Base-by-base conservation (phyloP, 2,113 vertebrate genomes). In the Corythoichthys haematopterus region DNA sequence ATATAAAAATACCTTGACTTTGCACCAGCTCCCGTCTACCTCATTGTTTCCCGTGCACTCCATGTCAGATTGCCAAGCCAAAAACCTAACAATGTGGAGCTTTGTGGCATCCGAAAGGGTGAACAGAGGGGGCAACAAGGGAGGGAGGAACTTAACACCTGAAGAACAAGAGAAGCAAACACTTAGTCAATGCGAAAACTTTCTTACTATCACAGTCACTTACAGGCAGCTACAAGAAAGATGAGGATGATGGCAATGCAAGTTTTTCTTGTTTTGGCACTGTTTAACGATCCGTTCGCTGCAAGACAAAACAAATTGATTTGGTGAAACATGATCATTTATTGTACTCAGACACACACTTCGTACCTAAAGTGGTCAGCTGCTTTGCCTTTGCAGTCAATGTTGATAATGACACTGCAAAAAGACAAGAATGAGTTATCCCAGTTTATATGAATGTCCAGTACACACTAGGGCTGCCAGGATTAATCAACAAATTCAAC, bases 91-190 rank as follows among this genome's bases (percentile, higher is more conserved):
- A 43, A 43, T 43, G 9, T 16, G 66, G 52, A 60, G 63, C 73
- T 78, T 80, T 69, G 69, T 48, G 61, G 64, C 6, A 11, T 28
- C 65, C 70, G 50, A 48, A 66, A 10, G 52, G 60, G 80, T 70
- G 43, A 69, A 7, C 73, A 75, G 28, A 13, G 64, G 75, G 63
- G 60, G 45, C 64, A 83, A 60, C 38, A 78, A 61, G 48, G 73
- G 85, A 3, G 74, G 57, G 59, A 86, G 75, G 68, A 82, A 72
- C 83, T 85, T 86, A 64, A 87, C 6, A 70, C 85, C 88, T 88
- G 61, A 59, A 50, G 46, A 66, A 74, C 38, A 72, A 36, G 58
- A 69, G 48, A 47, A 38, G 55, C 1, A 37, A 10, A 33, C 0
- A 35, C 5, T 5, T 66, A 20, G 38, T 11, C 12, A 33, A 14